These are phyloP conservation scores for Cactoblastis cactorum DNA, from an alignment of 2,888 invertebrate species.

Conservation along the genomic window DNA sequence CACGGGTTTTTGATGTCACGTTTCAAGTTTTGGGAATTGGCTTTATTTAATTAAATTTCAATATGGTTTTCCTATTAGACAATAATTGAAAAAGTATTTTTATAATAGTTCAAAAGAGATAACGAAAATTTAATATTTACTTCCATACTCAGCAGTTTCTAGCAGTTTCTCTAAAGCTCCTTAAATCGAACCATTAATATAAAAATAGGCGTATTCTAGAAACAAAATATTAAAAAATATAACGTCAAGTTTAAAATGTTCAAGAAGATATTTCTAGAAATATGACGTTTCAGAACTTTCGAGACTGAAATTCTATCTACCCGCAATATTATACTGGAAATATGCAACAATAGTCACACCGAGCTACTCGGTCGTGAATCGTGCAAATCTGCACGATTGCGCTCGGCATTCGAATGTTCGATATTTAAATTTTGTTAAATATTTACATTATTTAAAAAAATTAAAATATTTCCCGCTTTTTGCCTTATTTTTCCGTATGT, in stretches of 20 bases:
- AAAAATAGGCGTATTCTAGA: no score
- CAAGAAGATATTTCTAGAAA: background rate
- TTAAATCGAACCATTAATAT: no score
- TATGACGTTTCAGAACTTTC: background rate
- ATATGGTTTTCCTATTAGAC: no score
- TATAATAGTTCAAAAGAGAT: no score
- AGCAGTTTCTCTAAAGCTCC: no score
- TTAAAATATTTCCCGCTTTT: background rate
- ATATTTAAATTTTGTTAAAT: background rate
- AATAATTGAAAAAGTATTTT: no score
- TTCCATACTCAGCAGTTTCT: no score
- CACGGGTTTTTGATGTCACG: conserved; percentile 1
- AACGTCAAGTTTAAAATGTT: no score
- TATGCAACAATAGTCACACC: background rate
- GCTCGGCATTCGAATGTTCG: background rate
- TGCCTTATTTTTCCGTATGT: no score
- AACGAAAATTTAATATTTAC: no score
- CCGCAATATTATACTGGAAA: conserved; percentile 2
- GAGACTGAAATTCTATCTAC: background rate
- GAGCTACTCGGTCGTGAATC: background rate
- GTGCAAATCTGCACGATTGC: background rate
- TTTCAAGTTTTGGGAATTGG: background rate
- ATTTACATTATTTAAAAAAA: background rate
- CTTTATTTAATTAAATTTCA: background rate
- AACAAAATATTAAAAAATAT: no score